phyloP scores from a whole-genome alignment of 1,140 invertebrate genomes.

The Lepidotrigona ventralis region DNA sequence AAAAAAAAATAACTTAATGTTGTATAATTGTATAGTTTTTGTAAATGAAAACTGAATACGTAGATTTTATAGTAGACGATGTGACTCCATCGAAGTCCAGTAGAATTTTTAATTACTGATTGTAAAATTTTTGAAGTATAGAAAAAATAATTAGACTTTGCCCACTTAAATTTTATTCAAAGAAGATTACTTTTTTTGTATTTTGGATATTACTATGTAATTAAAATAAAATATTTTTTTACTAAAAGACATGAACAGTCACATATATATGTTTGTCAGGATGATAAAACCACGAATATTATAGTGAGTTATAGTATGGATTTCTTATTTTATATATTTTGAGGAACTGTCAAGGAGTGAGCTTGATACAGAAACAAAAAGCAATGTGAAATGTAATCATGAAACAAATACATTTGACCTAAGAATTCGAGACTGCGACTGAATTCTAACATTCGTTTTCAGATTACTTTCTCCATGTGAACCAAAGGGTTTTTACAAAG shows the following conservation, averaged over 20 bases:
- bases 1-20: slow-evolving; percentile 48
- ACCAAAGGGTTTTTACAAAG: slow-evolving; percentile 73
- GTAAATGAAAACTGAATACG: slow-evolving; percentile 35
- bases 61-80: slow-evolving; percentile 67
- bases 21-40: slow-evolving; percentile 45
- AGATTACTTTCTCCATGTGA: slow-evolving; percentile 67
- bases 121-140: slow-evolving; percentile 48
- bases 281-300: slow-evolving; percentile 50
- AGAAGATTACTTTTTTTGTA: slow-evolving; percentile 43
- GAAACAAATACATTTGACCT: slow-evolving; percentile 57
- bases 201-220: background rate
- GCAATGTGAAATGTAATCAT: slow-evolving; percentile 56
- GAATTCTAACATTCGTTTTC: slow-evolving; percentile 62
- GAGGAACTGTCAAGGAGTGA: slow-evolving; percentile 73
- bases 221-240: slow-evolving; percentile 48
- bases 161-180: slow-evolving; percentile 44
- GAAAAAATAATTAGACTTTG: slow-evolving; percentile 54
- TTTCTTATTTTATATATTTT: slow-evolving; percentile 70
- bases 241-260: slow-evolving; percentile 29
- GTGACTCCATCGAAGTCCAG: no score
- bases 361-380: slow-evolving; percentile 65
- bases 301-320: slow-evolving; percentile 57
- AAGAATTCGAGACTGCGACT: slow-evolving; percentile 50
- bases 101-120: slow-evolving; percentile 67
- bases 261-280: slow-evolving; percentile 37